Evolutionary conservation across 2,113 vertebrate species (phyloP).

Genomic region (Heterotis niloticus): DNA sequence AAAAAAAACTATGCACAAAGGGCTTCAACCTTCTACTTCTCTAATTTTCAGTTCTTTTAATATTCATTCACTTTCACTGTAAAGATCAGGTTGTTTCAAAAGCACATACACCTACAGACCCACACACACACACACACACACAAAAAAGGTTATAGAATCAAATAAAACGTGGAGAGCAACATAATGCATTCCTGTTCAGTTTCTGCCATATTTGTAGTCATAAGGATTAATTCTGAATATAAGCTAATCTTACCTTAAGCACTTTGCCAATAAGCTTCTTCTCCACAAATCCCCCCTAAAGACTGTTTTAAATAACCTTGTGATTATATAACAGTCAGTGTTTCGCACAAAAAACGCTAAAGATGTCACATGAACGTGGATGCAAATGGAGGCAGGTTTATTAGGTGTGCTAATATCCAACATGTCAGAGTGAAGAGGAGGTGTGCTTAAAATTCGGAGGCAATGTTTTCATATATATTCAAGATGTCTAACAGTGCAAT

Average conservation of each 20-base stretch:
- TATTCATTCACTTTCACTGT: neutral
- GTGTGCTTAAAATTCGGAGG: conserved; percentile 26
- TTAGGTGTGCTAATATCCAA: conserved; percentile 36
- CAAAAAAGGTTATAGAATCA: neutral
- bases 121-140: neutral
- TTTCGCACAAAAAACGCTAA: conserved; percentile 39
- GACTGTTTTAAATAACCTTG: conserved; percentile 41
- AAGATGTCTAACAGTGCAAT: conserved; percentile 41
- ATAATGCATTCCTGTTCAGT: neutral
- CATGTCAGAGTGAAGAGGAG: conserved; percentile 18
- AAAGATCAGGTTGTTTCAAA: conserved; percentile 4
- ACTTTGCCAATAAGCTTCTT: conserved; percentile 32
- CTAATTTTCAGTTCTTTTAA: neutral
- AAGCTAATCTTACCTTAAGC: conserved; percentile 35
- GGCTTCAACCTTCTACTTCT: conserved; percentile 2
- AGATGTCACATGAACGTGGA: conserved; percentile 27
- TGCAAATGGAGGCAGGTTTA: conserved; percentile 27
- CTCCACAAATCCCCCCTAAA: conserved; percentile 33
- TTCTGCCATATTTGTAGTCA: neutral
- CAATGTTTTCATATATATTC: conserved; percentile 23
- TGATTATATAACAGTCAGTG: conserved; percentile 52
- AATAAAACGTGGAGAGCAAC: conserved; percentile 6
- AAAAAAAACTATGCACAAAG: conserved; percentile 8
- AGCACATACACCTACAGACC: neutral
- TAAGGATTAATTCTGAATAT: conserved; percentile 34